Evolutionary conservation across 2,888 invertebrate genomes (phyloP).

Genomic region (Altica lythri): DNA sequence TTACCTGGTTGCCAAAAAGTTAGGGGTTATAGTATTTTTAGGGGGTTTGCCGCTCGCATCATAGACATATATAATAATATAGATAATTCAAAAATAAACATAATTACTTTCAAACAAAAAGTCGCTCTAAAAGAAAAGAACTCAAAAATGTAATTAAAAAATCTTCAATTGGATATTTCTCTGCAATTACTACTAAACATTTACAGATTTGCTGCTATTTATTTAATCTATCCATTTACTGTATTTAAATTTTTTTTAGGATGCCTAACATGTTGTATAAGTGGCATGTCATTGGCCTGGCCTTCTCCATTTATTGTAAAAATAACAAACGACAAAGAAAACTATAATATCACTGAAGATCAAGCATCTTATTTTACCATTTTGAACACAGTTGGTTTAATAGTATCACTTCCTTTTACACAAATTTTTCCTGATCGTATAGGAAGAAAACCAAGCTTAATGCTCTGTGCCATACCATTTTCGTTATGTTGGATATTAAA

Average conservation of each 20-base stretch:
- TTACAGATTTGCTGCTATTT: too few relatives aligned
- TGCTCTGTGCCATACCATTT: slow-evolving; percentile 44
- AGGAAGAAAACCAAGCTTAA: slow-evolving; percentile 46
- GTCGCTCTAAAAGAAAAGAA: too few relatives aligned
- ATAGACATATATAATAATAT: too few relatives aligned
- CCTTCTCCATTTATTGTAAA: slow-evolving; percentile 50
- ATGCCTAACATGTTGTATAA: slow-evolving; percentile 26
- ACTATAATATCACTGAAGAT: slow-evolving; percentile 45
- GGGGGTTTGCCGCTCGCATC: too few relatives aligned
- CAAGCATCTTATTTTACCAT: slow-evolving; percentile 50
- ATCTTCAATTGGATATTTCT: background rate
- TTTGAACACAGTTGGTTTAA: slow-evolving; percentile 43
- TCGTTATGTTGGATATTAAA: slow-evolving; percentile 41
- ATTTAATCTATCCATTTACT: too few relatives aligned
- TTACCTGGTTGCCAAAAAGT: too few relatives aligned
- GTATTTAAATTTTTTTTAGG: slow-evolving; percentile 6
- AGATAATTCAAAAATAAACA: too few relatives aligned
- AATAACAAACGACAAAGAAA: slow-evolving; percentile 42
- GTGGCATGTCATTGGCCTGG: slow-evolving; percentile 43
- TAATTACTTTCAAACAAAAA: too few relatives aligned
- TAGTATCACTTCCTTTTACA: slow-evolving; percentile 40
- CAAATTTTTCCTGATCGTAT: slow-evolving; percentile 38
- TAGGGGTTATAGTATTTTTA: too few relatives aligned
- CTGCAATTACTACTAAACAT: too few relatives aligned
- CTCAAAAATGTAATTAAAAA: background rate